Base-by-base conservation (phyloP, 2,888 invertebrate species). In the Atrina japonica region DNA sequence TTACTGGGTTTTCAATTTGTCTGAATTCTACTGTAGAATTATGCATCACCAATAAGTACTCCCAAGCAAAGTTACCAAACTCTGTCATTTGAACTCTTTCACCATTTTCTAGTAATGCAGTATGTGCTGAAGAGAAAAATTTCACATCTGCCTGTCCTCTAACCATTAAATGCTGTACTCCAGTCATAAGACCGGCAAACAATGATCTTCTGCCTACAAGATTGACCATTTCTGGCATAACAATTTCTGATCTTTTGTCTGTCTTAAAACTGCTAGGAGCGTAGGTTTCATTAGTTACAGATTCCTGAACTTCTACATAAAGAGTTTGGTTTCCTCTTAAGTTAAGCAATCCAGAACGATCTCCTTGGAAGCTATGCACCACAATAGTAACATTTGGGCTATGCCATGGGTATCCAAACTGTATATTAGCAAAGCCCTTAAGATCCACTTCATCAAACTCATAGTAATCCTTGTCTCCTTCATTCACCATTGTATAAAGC, bases 201-300 rank as follows among this genome's bases (percentile, higher is more conserved):
- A 76, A 76, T 7, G 83, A 81, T 40, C 86, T 73, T 21, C 83
- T 79, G 18, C 86, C 86, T 18, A 81, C 41, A 23, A 86, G 65
- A 63, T 84, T 78, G 21, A 78, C 77, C 11, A 75, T 71, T 35
- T 80, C 73, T 23, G 85, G 83, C 16, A 84, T 65, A 11, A 84
- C 63, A 7, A 83, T 68, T 64, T 85, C 84, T 43, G 80, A 64
- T 11, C 75, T 82, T 23, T 63, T 64, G 50, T 86, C 85, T 50
- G 81, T 78, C 16, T 79, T 67, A 55, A 81, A 86, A 55, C 83
- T 86, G 58, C 84, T 84, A 11, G 84, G 85, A 14, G 85, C 83
- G 45, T 78, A 73, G 7, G 83, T 80, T 53, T 83, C 83, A 75
- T 84, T 81, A 1, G 68, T 77, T 7, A 78, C 72, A 35, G 85